Base-by-base conservation (phyloP, 2,888 invertebrate species). In the Neria commutata region DNA sequence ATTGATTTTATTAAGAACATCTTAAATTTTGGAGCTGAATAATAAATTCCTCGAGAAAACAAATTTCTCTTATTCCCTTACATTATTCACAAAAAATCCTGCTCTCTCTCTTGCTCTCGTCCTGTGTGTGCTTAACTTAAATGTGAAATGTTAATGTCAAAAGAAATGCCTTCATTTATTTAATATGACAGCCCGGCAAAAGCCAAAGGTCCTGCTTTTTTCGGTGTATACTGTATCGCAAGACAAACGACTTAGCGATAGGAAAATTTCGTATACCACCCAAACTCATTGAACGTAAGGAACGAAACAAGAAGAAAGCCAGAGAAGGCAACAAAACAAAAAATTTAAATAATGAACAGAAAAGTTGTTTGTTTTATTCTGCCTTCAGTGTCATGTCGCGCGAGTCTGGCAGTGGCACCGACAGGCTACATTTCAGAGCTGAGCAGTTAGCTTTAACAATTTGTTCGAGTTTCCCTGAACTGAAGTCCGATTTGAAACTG, bases 311-410 rank as follows among this genome's bases (percentile, higher is more conserved):
- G 11, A 29, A 29, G 29, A 54, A 54, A 45, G 21, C 17, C 33
- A 54, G 54, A 19, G 29, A 24, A 34, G 23, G 17, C 33, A 56
- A 51, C 42, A 29, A 29, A 29, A 56, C 34, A 11, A 45, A 51
- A 50, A 5, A 29, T 29, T 50, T 45, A 51, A 56, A 56, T 56
- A 45, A 51, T 46, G 52, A 34, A 37, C 33, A 57, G 17, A 52
- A 46, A 47, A 25, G 21, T n/a, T 47, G 45, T 45, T 54, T 24
- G 17, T n/a, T 34, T 51, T 25, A 17, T 42, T 21, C 5, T 21
- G 4, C 42, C 19, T 37, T 14, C 37, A 37, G 10, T 14, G 4
- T 37, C 16, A 8, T n/a, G 11, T 8, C 14, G 4, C 16, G 6
- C 11, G 4, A 37, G 11, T 4, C 37, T 4, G 10, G 6, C 37